Percentiles rank a stretch among this genome's conserved stretches.
Conservation (phyloP, 2,888 invertebrate species). For the Parascotia fuliginaria region DNA sequence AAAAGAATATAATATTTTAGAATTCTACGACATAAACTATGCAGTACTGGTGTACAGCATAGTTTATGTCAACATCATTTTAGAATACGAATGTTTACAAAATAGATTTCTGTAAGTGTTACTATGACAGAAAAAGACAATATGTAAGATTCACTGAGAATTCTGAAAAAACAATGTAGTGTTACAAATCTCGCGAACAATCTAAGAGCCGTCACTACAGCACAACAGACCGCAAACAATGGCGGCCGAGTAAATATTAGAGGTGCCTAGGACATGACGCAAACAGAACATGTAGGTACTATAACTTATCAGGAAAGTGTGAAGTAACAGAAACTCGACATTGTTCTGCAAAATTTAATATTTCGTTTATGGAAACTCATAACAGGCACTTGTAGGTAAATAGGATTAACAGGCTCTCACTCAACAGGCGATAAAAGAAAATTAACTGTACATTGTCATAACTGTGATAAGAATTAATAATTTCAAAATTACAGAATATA, state of each 20-base stretch:
- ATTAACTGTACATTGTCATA: too few species aligned
- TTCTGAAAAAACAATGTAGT: constrained; percentile 11
- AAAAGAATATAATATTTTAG: too few species aligned
- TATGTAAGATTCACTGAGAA: not conserved
- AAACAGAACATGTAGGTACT: constrained; percentile 3
- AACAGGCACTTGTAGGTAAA: not conserved
- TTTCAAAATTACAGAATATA: too few species aligned
- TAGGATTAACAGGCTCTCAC: not conserved
- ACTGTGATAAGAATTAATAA: too few species aligned
- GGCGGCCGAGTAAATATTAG: constrained; percentile 48
- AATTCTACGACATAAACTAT: too few species aligned
- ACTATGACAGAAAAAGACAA: not conserved
- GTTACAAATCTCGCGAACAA: constrained; percentile 44
- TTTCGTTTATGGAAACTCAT: not conserved
- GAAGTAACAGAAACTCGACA: constrained; percentile 10
- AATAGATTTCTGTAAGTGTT: not conserved
- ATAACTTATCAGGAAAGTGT: constrained; percentile 23
- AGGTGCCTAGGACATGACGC: constrained; percentile 18
- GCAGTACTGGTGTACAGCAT: too few species aligned
- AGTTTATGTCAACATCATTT: too few species aligned
- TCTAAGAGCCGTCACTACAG: constrained; percentile 27
- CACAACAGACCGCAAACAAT: constrained; percentile 45
- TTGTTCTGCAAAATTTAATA: not conserved
- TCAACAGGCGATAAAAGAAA: not conserved
- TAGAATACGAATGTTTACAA: too few species aligned